A percentile compares a stretch with the other conserved stretches of the same genome.
phyloP scores from a whole-genome alignment of 2,888 invertebrate genomes.

The Leucoptera coffeella region DNA sequence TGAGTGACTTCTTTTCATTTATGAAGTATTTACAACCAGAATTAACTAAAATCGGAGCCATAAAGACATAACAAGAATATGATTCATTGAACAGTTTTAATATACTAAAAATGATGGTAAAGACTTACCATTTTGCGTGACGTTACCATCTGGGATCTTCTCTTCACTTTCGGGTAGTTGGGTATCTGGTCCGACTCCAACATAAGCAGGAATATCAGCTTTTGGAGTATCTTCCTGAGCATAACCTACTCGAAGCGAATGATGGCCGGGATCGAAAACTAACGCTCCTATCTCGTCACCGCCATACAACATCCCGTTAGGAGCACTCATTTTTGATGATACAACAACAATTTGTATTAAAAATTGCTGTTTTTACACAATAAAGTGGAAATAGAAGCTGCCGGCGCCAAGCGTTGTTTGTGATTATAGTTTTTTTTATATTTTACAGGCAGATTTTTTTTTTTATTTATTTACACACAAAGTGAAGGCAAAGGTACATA shows the following conservation, averaged over 20 bases:
- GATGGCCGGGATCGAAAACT: constrained; percentile 86
- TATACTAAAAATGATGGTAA: no score
- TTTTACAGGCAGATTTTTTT: no score
- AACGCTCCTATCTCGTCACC: constrained; percentile 98
- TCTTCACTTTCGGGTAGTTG: constrained; percentile 69
- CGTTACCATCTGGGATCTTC: constrained; percentile 67
- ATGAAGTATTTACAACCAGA: no score
- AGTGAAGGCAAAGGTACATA: no score
- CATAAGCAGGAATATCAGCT: constrained; percentile 91
- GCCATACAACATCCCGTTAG: constrained; percentile 75
- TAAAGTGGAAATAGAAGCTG: background rate
- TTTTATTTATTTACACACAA: no score
- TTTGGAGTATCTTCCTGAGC: constrained; percentile 99
- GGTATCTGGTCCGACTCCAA: constrained; percentile 73
- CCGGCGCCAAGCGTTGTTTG: background rate
- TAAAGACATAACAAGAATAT: no score
- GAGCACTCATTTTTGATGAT: constrained; percentile 34
- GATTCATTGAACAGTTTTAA: no score
- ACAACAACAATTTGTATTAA: no score
- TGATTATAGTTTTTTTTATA: no score
- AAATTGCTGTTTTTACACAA: background rate
- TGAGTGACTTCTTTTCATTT: no score
- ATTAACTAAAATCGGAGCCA: no score
- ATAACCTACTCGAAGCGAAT: constrained; percentile 82
- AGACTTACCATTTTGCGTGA: constrained; percentile 50